Percentiles rank a stretch among this genome's conserved stretches.
phyloP scores from a whole-genome alignment of 2,888 invertebrate genomes.

The Lasioglossum zephyrum region DNA sequence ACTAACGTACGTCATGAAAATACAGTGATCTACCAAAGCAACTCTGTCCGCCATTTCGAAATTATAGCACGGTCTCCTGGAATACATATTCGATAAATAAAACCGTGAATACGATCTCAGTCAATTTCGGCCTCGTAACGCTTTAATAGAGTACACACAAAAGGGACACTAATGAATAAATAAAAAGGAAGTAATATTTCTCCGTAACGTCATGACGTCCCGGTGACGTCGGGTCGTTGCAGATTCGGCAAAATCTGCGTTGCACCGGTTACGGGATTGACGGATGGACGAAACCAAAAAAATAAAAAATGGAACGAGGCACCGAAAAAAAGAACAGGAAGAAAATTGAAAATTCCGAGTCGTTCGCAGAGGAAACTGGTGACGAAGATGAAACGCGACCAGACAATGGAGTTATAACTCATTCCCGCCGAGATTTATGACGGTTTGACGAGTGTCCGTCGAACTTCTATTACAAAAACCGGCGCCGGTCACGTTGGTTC shows the following conservation, averaged over 20 bases:
- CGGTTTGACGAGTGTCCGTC: constrained; percentile 46
- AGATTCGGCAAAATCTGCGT: constrained; percentile 46
- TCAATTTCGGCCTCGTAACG: background rate
- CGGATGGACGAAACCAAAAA: constrained; percentile 23
- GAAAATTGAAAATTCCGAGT: constrained; percentile 60
- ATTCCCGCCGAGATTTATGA: constrained; percentile 46
- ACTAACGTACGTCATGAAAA: no score
- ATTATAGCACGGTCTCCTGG: no score
- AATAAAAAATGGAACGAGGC: background rate
- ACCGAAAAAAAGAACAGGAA: constrained; percentile 20
- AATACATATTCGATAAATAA: background rate
- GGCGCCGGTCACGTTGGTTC: background rate
- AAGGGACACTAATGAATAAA: background rate
- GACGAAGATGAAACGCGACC: constrained; percentile 56
- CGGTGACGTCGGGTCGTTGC: constrained; percentile 35
- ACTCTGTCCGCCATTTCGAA: no score
- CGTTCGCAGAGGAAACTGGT: constrained; percentile 37
- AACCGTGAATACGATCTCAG: background rate
- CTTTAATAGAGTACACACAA: background rate
- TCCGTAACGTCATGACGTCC: background rate
- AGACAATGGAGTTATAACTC: constrained; percentile 57
- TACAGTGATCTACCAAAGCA: no score
- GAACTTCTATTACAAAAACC: constrained; percentile 15
- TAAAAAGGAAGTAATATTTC: background rate
- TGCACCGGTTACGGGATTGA: constrained; percentile 41